A percentile compares a stretch with the other conserved stretches of the same genome.
Evolutionary conservation across 2,113 vertebrate species (phyloP).

Genomic region (Anas platyrhynchos): DNA sequence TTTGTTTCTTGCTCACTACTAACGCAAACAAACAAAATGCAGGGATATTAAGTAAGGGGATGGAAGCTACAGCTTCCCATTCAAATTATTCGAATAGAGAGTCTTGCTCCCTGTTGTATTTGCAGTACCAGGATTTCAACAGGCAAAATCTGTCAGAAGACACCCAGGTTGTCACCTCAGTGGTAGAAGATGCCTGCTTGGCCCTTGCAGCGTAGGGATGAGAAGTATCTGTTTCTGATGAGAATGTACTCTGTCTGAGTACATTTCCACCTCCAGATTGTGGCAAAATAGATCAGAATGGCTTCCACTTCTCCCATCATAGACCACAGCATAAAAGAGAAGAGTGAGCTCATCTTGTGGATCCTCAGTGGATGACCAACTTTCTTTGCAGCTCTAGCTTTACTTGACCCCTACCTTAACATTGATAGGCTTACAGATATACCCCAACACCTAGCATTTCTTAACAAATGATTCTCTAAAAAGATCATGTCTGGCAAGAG

Average conservation of each 20-base stretch:
- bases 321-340: background rate
- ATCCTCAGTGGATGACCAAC: background rate
- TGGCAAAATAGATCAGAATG: background rate
- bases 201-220: background rate
- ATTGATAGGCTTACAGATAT: background rate
- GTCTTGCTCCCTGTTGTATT: background rate
- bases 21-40: background rate
- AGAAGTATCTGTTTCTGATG: background rate
- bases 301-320: background rate
- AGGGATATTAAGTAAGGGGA: background rate
- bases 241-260: background rate
- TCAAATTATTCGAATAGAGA: background rate
- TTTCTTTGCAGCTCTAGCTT: background rate
- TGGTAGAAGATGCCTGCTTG: background rate
- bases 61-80: background rate
- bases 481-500: rapidly evolving
- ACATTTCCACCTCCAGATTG: background rate
- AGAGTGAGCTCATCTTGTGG: background rate
- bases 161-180: background rate
- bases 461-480: background rate
- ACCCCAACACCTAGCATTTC: background rate
- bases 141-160: background rate
- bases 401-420: background rate
- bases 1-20: background rate
- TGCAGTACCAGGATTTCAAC: background rate